phyloP scores from a whole-genome alignment of 2,888 invertebrate genomes.

The Magallana nippona region DNA sequence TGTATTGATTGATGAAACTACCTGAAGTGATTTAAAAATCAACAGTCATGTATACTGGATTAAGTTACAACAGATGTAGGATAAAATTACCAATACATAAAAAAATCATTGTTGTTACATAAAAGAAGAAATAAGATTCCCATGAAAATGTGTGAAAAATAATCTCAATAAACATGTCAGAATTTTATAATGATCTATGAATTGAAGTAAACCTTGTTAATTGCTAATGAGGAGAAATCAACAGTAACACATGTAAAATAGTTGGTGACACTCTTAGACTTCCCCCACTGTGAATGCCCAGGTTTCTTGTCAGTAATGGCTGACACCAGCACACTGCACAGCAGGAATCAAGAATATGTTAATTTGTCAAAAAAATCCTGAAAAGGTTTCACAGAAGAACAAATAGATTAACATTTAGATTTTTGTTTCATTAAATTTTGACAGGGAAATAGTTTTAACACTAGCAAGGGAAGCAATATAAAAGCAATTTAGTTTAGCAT shows the following conservation, averaged over 20 bases:
- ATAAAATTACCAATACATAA: neutral
- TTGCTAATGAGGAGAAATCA: too few species aligned
- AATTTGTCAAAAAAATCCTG: constrained; percentile 9
- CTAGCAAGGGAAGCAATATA: neutral
- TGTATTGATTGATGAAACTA: neutral
- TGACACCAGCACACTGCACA: neutral
- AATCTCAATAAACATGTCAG: too few species aligned
- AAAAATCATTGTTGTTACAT: too few species aligned
- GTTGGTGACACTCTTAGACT: neutral
- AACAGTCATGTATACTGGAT: neutral
- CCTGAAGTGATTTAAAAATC: constrained; percentile 16
- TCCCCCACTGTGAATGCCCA: neutral
- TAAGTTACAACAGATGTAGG: neutral
- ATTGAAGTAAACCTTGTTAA: too few species aligned
- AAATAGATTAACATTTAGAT: neutral
- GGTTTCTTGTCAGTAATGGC: constrained; percentile 17
- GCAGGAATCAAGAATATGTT: constrained; percentile 16
- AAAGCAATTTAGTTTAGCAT: constrained; percentile 18
- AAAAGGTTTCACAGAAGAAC: neutral
- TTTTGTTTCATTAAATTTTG: neutral
- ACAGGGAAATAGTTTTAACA: constrained; percentile 6
- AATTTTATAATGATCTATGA: too few species aligned
- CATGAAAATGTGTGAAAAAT: too few species aligned
- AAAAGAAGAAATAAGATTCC: too few species aligned
- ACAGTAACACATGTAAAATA: too few species aligned